These are phyloP conservation scores for Tholera decimalis DNA, from an alignment of 2,888 invertebrate species.

Conservation along the genomic window DNA sequence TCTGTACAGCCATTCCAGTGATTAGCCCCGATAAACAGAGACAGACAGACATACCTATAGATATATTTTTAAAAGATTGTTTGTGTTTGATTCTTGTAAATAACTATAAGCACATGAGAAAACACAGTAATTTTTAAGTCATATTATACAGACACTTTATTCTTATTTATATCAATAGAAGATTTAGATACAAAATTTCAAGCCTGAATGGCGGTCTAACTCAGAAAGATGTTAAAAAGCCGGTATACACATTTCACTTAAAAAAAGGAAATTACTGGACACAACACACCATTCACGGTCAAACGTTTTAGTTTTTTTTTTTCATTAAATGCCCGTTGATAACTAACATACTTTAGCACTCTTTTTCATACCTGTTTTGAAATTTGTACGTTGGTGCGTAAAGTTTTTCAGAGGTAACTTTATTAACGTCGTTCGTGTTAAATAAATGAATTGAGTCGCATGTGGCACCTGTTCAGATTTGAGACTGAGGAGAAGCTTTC, in stretches of 20 bases:
- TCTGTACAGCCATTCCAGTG: no score
- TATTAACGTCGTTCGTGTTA: slow-evolving; percentile 35
- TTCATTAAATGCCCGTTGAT: slow-evolving; percentile 30
- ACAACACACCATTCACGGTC: slow-evolving; percentile 32
- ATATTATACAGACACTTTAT: no score
- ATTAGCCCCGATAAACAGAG: no score
- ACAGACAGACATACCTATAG: no score
- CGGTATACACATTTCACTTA: slow-evolving; percentile 31
- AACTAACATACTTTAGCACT: slow-evolving; percentile 11
- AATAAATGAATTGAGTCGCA: slow-evolving; percentile 21
- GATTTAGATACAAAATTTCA: neutral
- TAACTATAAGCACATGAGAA: no score
- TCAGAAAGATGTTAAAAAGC: slow-evolving; percentile 27
- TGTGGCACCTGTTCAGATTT: slow-evolving; percentile 30
- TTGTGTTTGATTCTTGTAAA: no score
- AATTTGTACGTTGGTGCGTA: slow-evolving; percentile 24
- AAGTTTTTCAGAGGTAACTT: slow-evolving; percentile 24
- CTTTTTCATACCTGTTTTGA: slow-evolving; percentile 25
- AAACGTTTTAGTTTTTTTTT: slow-evolving; percentile 44
- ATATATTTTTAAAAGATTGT: no score
- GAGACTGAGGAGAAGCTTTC: neutral
- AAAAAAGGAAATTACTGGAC: slow-evolving; percentile 43
- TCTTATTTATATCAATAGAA: no score
- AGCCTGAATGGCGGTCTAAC: neutral
- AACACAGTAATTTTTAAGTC: no score